Evolutionary conservation across 2,113 vertebrate genomes (phyloP).

Genomic region (Quiscalus mexicanus): DNA sequence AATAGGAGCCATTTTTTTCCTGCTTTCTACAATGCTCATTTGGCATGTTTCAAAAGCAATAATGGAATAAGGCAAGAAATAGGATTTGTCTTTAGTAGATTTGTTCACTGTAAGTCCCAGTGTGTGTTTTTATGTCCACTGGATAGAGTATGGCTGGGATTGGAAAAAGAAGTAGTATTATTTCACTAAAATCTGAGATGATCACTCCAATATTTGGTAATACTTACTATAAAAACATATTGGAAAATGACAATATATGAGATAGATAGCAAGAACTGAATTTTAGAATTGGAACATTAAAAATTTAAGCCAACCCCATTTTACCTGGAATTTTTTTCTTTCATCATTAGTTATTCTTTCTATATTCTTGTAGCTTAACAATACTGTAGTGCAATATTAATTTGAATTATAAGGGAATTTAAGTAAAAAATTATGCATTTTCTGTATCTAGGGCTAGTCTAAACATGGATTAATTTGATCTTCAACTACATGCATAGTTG

Average conservation of each 20-base stretch:
- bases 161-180: neutral
- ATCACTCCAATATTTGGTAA: neutral
- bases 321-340: neutral
- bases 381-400: neutral
- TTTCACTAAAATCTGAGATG: neutral
- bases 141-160: neutral
- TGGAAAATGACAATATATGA: neutral
- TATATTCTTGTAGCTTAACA: neutral
- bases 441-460: neutral
- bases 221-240: neutral
- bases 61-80: neutral
- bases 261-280: neutral
- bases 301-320: neutral
- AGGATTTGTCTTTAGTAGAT: neutral
- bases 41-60: neutral
- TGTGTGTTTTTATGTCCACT: neutral
- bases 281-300: neutral
- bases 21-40: neutral
- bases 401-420: neutral
- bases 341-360: neutral
- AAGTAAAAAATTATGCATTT: neutral
- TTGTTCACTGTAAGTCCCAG: neutral
- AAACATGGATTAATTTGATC: neutral
- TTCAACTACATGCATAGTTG: neutral
- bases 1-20: neutral